Base-by-base conservation (phyloP, 92 coral and sea anemone genomes). In the Palythoa heliodiscus region DNA sequence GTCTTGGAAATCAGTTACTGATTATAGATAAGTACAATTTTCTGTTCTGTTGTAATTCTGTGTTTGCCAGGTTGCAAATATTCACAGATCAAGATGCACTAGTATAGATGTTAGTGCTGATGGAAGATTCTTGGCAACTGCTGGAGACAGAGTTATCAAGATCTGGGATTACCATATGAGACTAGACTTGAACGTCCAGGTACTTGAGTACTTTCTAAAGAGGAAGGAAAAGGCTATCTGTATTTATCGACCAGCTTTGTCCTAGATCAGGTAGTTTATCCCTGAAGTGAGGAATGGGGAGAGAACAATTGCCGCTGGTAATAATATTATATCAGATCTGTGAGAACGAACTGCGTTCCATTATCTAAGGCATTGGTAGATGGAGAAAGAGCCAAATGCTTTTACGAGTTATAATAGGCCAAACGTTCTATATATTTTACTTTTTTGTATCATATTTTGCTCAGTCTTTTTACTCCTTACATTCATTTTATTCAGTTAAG, bases 111-210 rank as follows among this genome's bases (percentile, higher is more conserved):
- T 90, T 7, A 86, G 89, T 73, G 70, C 91, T 70, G 92, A 92
- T 77, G 98, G 97, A 11, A 88, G 90, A 73, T 92, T 92, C 72
- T 84, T 97, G 6, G 97, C 97, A 52, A 93, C 99, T 5, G 97
- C 98, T n/a, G 99, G 99, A 10, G 99, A 97, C 66, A 97, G 85
- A 52, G 87, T 97, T 13, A 60, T 97, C 53, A 97, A 97, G 71
- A 93, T 94, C 52, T 97, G 99, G 99, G 99, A 97, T 88, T 97
- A 94, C 64, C 99, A 97, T 87, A 97, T 97, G 99, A 88, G 99
- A 52, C 86, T 94, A 43, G 99, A 97, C 85, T 73, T 97, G 11
- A 97, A 97, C 86, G 94, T 97, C 84, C 99, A 97, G 98, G 99
- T 97, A 92, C 11, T 20, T 52, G 15, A 13, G 14, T 64, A 71